These are phyloP conservation scores for Drosophila nikananu DNA, from an alignment of 1,140 invertebrate species.

Conservation along the genomic window DNA sequence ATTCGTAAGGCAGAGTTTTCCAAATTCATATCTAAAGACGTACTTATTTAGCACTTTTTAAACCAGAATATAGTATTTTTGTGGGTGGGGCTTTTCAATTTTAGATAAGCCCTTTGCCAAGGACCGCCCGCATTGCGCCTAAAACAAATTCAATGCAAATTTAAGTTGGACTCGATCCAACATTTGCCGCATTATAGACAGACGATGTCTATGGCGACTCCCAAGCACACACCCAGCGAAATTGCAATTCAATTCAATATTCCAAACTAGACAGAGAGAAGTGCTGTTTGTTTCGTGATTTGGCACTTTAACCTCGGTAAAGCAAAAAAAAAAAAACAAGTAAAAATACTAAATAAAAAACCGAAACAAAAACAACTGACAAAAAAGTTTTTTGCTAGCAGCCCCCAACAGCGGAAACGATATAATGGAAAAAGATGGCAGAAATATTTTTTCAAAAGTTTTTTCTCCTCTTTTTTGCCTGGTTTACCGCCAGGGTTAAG, in stretches of 20 bases:
- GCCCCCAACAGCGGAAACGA: constrained; percentile 70
- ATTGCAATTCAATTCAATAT: constrained; percentile 79
- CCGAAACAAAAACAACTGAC: constrained; percentile 35
- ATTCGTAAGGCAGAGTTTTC: background rate
- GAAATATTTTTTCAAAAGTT: constrained; percentile 57
- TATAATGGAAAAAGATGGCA: constrained; percentile 82
- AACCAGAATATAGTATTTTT: background rate
- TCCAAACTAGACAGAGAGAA: constrained; percentile 55
- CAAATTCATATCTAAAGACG: constrained; percentile 1
- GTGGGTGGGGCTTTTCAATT: constrained; percentile 59
- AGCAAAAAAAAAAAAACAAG: constrained; percentile 13
- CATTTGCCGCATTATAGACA: constrained; percentile 76
- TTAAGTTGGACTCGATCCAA: constrained; percentile 74
- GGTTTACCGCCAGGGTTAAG: constrained; percentile 43
- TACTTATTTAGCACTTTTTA: background rate
- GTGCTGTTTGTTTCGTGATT: constrained; percentile 60
- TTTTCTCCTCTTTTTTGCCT: constrained; percentile 12
- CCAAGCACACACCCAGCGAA: constrained; percentile 29
- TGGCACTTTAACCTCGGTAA: constrained; percentile 76
- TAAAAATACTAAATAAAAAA: constrained; percentile 32
- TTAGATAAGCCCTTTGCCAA: constrained; percentile 66
- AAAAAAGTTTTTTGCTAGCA: constrained; percentile 63
- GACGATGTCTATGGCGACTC: constrained; percentile 6
- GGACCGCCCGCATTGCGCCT: constrained; percentile 75
- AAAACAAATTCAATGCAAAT: constrained; percentile 75